A percentile compares a stretch with the other conserved stretches of the same genome.
Evolutionary conservation across 2,888 invertebrate genomes (phyloP).

Genomic region (Oscheius sp.): DNA sequence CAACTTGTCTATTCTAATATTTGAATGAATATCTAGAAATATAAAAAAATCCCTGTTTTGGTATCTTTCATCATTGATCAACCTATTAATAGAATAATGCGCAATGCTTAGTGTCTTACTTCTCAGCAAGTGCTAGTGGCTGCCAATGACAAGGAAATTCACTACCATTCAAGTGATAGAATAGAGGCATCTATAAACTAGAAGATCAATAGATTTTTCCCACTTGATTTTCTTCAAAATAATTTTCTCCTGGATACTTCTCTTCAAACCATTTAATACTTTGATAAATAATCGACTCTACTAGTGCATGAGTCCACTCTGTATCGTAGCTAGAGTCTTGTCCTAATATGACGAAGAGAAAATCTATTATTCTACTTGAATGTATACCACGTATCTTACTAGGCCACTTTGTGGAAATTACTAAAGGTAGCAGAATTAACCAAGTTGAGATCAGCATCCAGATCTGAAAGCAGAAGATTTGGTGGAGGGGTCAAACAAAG

Average conservation of each 20-base stretch:
- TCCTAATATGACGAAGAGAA: conserved; percentile 6
- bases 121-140: not conserved
- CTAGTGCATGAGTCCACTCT: not conserved
- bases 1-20: conserved; percentile 12
- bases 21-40: conserved; percentile 29
- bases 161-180: not conserved
- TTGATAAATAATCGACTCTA: conserved; percentile 1
- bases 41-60: conserved; percentile 24
- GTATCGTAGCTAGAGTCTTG: conserved; percentile 14
- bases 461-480: not conserved
- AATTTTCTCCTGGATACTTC: not conserved
- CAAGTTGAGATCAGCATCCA: not conserved
- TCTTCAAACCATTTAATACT: not conserved
- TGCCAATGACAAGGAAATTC: conserved; percentile 8
- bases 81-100: not conserved
- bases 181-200: not conserved
- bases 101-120: not conserved
- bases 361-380: not conserved
- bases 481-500: not conserved
- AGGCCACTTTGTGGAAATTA: not conserved
- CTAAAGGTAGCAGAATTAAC: not conserved
- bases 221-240: not conserved
- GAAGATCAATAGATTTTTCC: not conserved
- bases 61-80: not conserved
- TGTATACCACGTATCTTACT: not conserved